These are phyloP conservation scores for Troilus luridus DNA, from an alignment of 2,888 invertebrate genomes.

Conservation along the genomic window DNA sequence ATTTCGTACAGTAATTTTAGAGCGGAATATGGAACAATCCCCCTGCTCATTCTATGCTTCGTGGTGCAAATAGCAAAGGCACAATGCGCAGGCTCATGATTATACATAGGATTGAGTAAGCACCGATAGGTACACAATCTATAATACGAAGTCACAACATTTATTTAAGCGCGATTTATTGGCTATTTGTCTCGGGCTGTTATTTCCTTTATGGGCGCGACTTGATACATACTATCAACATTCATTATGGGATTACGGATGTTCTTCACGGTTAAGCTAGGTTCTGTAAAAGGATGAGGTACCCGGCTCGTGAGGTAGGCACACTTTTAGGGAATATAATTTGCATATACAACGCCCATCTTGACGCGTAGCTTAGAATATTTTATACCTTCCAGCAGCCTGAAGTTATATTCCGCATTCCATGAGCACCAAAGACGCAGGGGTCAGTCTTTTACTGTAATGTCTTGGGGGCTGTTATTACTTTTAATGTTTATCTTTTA, in stretches of 20 bases:
- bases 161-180: background rate
- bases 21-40: no score
- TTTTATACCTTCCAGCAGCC: slow-evolving; percentile 20
- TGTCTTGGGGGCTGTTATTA: background rate
- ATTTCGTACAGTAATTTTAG: no score
- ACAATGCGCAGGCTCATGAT: no score
- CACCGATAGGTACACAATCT: background rate
- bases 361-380: slow-evolving; percentile 16
- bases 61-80: no score
- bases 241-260: slow-evolving; percentile 25
- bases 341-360: slow-evolving; percentile 4
- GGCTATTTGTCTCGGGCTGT: background rate
- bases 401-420: slow-evolving; percentile 33
- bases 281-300: background rate
- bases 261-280: slow-evolving; percentile 4
- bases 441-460: background rate
- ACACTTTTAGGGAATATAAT: slow-evolving; percentile 7
- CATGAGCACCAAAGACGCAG: no score
- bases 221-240: background rate
- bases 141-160: slow-evolving; percentile 22
- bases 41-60: no score
- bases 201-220: background rate
- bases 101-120: background rate
- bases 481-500: background rate
- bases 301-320: background rate